phyloP scores from a whole-genome alignment of 2,888 invertebrate genomes.

The Hydrotaea diabolus region DNA sequence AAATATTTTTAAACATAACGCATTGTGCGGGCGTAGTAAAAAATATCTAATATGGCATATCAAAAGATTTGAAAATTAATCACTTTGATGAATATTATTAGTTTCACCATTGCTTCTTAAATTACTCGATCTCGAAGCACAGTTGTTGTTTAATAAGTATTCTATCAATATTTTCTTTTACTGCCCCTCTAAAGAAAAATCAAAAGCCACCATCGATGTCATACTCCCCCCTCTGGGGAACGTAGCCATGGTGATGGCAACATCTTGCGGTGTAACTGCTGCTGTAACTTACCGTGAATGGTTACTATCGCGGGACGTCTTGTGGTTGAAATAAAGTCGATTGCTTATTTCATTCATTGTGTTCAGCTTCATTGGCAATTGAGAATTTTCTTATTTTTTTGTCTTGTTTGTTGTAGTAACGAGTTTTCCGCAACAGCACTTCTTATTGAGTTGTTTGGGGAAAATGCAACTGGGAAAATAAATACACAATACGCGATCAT shows the following conservation, averaged over 20 bases:
- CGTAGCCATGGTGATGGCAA: not conserved
- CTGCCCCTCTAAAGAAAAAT: no score
- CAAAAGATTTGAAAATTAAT: no score
- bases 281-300: slow-evolving; percentile 7
- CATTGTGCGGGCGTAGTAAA: no score
- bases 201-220: no score
- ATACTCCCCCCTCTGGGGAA: not conserved
- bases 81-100: no score
- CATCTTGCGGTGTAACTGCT: not conserved
- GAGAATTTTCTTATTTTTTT: not conserved
- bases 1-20: no score
- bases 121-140: no score
- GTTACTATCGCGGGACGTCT: not conserved
- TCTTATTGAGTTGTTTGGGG: not conserved
- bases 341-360: not conserved
- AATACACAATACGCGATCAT: not conserved
- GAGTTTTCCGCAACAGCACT: not conserved
- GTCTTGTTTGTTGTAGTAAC: not conserved
- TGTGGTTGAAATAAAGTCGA: slow-evolving; percentile 6
- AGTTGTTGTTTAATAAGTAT: no score
- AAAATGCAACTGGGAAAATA: not conserved
- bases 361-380: slow-evolving; percentile 13
- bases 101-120: no score
- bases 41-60: no score
- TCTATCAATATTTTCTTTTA: no score